These are phyloP conservation scores for Ispidina picta DNA, from an alignment of 2,797 vertebrate species.

Conservation along the genomic window DNA sequence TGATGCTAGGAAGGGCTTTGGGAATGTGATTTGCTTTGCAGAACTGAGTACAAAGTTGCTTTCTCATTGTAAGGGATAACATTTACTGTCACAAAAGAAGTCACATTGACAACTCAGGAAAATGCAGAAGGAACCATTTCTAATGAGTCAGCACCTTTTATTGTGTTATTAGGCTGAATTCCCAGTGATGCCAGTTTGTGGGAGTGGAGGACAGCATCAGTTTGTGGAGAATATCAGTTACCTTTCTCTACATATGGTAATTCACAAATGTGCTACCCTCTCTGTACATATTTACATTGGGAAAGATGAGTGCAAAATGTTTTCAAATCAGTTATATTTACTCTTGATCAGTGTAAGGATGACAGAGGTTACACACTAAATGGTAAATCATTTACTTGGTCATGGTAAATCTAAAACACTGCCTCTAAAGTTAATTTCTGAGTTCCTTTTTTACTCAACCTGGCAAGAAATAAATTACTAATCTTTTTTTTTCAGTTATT, in stretches of 20 bases:
- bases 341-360: not conserved
- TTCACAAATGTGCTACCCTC: not conserved
- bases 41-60: not conserved
- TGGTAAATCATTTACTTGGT: no score
- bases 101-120: not conserved
- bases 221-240: not conserved
- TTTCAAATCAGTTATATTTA: not conserved
- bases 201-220: not conserved
- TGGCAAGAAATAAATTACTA: not conserved
- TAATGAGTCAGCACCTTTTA: not conserved
- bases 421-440: slow-evolving; percentile 6
- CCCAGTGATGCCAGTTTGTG: not conserved
- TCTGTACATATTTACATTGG: not conserved
- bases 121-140: not conserved
- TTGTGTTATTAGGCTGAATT: not conserved
- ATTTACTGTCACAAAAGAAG: not conserved
- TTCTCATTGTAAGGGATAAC: not conserved
- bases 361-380: not conserved
- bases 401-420: not conserved
- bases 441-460: slow-evolving; percentile 30
- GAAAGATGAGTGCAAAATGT: not conserved
- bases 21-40: not conserved
- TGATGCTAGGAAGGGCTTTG: not conserved
- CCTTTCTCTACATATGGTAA: not conserved
- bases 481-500: slow-evolving; percentile 40